phyloP scores from a whole-genome alignment of 2,888 invertebrate genomes.

The Atethmia centrago region DNA sequence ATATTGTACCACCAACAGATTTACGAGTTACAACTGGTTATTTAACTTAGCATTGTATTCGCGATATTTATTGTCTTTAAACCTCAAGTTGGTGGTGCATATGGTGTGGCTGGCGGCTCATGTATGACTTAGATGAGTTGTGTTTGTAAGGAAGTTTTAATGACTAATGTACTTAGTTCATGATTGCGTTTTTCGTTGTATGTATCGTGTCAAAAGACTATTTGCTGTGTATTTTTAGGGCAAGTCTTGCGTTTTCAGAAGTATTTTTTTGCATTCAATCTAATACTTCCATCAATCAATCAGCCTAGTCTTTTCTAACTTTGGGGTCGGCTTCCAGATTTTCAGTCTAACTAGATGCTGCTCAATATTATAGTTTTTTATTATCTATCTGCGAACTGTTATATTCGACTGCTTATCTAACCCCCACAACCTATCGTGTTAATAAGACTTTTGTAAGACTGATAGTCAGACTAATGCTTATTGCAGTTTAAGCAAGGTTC shows the following conservation, averaged over 20 bases:
- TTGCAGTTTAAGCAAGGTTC: not conserved
- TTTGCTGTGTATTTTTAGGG: not conserved
- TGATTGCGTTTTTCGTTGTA: not conserved
- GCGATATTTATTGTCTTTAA: constrained; percentile 43
- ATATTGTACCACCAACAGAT: constrained; percentile 56
- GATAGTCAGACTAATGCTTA: not conserved
- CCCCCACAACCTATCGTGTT: not conserved
- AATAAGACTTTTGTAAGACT: not conserved
- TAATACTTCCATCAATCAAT: not conserved
- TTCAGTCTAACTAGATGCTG: not conserved
- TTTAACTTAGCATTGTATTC: constrained; percentile 39
- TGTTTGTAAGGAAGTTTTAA: not conserved
- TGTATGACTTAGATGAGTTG: not conserved
- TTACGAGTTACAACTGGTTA: constrained; percentile 54
- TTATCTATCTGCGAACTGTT: not conserved
- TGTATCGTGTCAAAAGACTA: not conserved
- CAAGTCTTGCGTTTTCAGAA: not conserved
- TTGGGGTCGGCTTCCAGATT: not conserved
- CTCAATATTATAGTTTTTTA: not conserved
- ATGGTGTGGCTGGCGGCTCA: constrained; percentile 1
- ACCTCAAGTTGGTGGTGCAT: not conserved
- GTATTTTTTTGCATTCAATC: not conserved
- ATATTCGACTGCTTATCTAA: not conserved
- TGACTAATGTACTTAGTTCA: no score
- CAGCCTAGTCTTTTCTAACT: not conserved